Conservation (phyloP, 1,140 invertebrate genomes). For the Lepidotrigona ventralis region DNA sequence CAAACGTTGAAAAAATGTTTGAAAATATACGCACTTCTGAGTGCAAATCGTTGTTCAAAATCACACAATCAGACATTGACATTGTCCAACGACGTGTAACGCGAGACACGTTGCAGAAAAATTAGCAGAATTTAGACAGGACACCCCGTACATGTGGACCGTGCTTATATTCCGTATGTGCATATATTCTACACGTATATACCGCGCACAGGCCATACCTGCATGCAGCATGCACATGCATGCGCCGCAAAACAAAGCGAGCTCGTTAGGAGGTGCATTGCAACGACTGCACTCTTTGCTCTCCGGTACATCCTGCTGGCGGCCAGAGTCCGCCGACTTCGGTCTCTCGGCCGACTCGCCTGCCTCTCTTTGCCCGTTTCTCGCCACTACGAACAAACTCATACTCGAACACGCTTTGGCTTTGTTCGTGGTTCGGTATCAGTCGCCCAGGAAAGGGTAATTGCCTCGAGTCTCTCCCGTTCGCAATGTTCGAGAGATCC, state of each 20-base stretch:
- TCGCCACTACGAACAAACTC: constrained; percentile 64
- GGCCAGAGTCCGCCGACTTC: constrained; percentile 43
- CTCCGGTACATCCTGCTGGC: constrained; percentile 76
- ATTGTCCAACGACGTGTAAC: neutral
- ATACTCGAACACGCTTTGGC: constrained; percentile 66
- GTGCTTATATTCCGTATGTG: constrained; percentile 68
- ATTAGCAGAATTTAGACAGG: constrained; percentile 29
- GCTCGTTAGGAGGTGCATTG: constrained; percentile 79
- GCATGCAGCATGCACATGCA: constrained; percentile 71
- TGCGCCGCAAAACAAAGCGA: constrained; percentile 79
- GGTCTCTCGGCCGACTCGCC: constrained; percentile 30
- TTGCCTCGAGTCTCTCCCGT: constrained; percentile 63
- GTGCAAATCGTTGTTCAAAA: neutral
- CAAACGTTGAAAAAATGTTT: neutral
- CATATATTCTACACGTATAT: constrained; percentile 65
- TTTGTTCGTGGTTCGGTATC: constrained; percentile 59
- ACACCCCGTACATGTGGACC: constrained; percentile 71
- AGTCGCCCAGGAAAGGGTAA: constrained; percentile 62
- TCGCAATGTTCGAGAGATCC: constrained; percentile 52
- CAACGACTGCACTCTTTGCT: constrained; percentile 77
- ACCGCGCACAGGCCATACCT: constrained; percentile 58
- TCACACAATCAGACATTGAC: neutral
- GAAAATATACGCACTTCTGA: neutral
- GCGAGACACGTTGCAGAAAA: too few relatives aligned
- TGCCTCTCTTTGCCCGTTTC: constrained; percentile 60